Evolutionary conservation across 2,797 vertebrate species (phyloP).

Genomic region (Hypotaenidia philippensis): DNA sequence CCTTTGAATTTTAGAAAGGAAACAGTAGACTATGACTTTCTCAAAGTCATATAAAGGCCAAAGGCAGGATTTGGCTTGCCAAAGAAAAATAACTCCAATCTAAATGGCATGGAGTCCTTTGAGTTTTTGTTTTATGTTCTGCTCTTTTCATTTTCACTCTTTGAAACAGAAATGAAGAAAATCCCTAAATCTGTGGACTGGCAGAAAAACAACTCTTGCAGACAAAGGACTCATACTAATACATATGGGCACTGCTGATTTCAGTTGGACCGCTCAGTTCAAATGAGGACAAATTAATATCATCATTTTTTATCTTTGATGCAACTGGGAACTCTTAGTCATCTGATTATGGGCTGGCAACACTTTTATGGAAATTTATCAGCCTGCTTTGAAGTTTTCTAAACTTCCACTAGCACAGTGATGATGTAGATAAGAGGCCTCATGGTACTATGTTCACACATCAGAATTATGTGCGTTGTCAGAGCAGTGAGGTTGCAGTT

Average conservation of each 20-base stretch:
- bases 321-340: constrained; percentile 23
- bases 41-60: constrained; percentile 49
- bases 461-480: constrained; percentile 10
- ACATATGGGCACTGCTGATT: background rate
- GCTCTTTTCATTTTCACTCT: constrained; percentile 40
- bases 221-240: background rate
- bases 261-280: background rate
- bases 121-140: constrained; percentile 36
- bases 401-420: background rate
- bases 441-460: background rate
- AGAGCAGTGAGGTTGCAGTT: background rate
- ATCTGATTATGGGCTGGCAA: constrained; percentile 48
- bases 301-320: constrained; percentile 14
- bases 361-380: constrained; percentile 46
- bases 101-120: constrained; percentile 9
- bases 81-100: constrained; percentile 11
- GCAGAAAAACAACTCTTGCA: constrained; percentile 13
- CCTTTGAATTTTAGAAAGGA: constrained; percentile 27
- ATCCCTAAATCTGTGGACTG: constrained; percentile 13
- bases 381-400: constrained; percentile 43
- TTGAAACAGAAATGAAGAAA: constrained; percentile 55
- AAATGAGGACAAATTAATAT: constrained; percentile 54
- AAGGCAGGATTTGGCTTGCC: constrained; percentile 28
- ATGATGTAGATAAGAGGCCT: constrained; percentile 41
- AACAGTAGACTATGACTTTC: constrained; percentile 2